phyloP scores from a whole-genome alignment of 1,140 invertebrate species.

The Dreissena rostriformis region DNA sequence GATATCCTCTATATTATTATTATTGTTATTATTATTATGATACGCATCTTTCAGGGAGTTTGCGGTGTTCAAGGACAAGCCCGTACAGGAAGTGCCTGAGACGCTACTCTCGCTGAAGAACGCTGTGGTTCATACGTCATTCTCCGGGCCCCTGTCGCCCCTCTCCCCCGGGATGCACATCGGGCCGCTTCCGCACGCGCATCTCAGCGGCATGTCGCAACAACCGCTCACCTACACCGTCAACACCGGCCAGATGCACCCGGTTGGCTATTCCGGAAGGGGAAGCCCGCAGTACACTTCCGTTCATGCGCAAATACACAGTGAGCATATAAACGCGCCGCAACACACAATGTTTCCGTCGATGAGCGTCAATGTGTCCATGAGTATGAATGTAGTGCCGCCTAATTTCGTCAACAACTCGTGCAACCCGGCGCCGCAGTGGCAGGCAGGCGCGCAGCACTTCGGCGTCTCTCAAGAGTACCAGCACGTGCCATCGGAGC shows the following conservation, averaged over 20 bases:
- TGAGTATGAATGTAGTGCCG: constrained; percentile 95
- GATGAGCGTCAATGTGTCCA: constrained; percentile 98
- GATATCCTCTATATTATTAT: too few relatives aligned
- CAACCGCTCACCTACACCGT: constrained; percentile 70
- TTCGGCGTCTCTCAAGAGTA: constrained; percentile 48
- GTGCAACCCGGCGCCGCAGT: constrained; percentile 71
- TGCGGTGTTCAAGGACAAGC: constrained; percentile 77
- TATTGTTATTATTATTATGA: not conserved
- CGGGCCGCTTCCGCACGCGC: constrained; percentile 63
- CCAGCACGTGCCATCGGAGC: constrained; percentile 58
- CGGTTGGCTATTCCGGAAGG: constrained; percentile 77
- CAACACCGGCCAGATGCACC: constrained; percentile 62
- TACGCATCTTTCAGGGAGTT: constrained; percentile 73
- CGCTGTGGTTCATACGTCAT: constrained; percentile 90
- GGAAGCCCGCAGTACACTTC: constrained; percentile 69
- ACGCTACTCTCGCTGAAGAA: constrained; percentile 93
- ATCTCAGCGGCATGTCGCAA: constrained; percentile 53
- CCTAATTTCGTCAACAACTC: constrained; percentile 81
- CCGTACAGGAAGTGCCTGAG: constrained; percentile 88
- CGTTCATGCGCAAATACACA: constrained; percentile 65
- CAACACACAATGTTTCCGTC: constrained; percentile 85
- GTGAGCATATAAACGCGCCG: constrained; percentile 64
- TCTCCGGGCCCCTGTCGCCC: constrained; percentile 67
- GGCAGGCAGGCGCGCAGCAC: constrained; percentile 60
- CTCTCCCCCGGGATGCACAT: constrained; percentile 68